These are phyloP conservation scores for Crenichthys baileyi DNA, from an alignment of 2,797 vertebrate species.

Conservation along the genomic window DNA sequence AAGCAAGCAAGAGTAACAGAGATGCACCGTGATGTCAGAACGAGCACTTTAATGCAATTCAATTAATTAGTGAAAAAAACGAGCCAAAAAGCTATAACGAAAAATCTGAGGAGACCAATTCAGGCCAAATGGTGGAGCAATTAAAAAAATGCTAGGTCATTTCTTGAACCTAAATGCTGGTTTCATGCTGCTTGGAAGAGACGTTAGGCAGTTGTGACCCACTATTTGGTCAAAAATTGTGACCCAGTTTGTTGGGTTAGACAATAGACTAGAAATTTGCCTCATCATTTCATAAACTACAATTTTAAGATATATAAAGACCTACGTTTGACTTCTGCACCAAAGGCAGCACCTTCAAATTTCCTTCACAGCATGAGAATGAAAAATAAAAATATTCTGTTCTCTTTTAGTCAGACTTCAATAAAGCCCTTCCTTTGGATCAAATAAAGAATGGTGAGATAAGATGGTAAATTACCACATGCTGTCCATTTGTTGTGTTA, in stretches of 20 bases:
- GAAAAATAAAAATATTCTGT: not conserved
- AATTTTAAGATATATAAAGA: not conserved
- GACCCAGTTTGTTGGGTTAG: not conserved
- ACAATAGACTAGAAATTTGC: not conserved
- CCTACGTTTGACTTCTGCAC: not conserved
- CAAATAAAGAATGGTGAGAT: not conserved
- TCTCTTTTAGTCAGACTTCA: not conserved
- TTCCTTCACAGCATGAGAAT: not conserved
- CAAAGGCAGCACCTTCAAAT: not conserved
- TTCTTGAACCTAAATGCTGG: not conserved
- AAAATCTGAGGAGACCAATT: not conserved
- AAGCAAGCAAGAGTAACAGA: not conserved
- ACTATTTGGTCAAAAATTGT: not conserved
- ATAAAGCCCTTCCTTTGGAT: not conserved
- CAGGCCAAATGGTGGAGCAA: not conserved
- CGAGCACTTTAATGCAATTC: not conserved
- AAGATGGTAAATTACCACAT: not conserved
- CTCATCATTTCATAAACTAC: not conserved
- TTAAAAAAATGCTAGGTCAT: not conserved
- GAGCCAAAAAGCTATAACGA: not conserved
- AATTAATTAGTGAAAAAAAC: not conserved
- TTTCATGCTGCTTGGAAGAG: not conserved
- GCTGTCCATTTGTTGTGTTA: not conserved
- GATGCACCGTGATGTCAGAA: not conserved
- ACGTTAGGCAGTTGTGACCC: not conserved